A percentile compares a stretch with the other conserved stretches of the same genome.
These are phyloP conservation scores for Oscheius sp. DNA, from an alignment of 2,888 invertebrate genomes.

Conservation along the genomic window DNA sequence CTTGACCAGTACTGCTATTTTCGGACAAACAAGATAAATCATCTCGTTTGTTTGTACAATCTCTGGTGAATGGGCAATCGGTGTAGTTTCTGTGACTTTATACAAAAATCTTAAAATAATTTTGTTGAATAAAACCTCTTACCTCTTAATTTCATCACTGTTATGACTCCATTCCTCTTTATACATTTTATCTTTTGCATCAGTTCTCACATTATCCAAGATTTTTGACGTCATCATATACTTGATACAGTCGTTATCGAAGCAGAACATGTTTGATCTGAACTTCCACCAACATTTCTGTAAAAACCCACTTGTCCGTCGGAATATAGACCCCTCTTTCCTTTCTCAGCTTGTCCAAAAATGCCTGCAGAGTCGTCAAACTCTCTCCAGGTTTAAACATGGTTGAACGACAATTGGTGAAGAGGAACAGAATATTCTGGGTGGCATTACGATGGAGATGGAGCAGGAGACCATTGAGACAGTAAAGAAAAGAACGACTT, in stretches of 20 bases:
- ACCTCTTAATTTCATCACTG: neutral
- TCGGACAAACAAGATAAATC: neutral
- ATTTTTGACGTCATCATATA: neutral
- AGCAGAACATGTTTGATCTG: constrained; percentile 15
- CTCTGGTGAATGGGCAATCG: neutral
- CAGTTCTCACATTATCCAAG: neutral
- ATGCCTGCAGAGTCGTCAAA: neutral
- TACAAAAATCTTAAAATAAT: neutral
- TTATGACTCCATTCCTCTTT: neutral
- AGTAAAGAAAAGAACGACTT: constrained; percentile 44
- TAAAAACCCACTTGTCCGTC: neutral
- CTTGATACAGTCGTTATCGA: constrained; percentile 19
- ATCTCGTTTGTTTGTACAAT: neutral
- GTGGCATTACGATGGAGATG: constrained; percentile 49
- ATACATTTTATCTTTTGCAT: neutral
- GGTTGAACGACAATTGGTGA: constrained; percentile 47
- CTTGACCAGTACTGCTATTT: neutral
- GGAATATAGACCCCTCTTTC: neutral
- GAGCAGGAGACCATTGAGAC: constrained; percentile 51
- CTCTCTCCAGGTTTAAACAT: neutral
- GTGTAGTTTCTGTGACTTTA: neutral
- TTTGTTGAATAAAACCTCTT: neutral
- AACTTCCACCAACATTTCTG: neutral
- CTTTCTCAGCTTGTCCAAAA: neutral
- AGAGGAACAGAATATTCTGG: constrained; percentile 54